phyloP scores from a whole-genome alignment of 2,888 invertebrate species.

The Caenorhabditis sp. region DNA sequence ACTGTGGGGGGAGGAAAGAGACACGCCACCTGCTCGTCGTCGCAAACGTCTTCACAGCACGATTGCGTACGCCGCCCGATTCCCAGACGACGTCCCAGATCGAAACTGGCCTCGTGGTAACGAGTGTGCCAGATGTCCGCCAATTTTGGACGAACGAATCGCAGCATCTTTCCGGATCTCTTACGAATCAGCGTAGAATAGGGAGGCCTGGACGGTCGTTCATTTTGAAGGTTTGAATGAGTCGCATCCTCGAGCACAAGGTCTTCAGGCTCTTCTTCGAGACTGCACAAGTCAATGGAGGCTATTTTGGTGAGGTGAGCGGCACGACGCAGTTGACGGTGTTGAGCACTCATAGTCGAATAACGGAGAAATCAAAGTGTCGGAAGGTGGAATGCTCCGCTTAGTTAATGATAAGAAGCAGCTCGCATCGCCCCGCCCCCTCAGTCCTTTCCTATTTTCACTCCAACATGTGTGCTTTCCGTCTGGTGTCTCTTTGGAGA shows the following conservation, averaged over 20 bases:
- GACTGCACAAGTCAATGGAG: conserved; percentile 53
- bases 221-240: conserved; percentile 6
- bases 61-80: conserved; percentile 47
- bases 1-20: not conserved
- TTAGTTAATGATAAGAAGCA: conserved; percentile 12
- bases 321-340: conserved; percentile 38
- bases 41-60: conserved; percentile 44
- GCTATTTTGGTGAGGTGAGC: conserved; percentile 45
- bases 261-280: conserved; percentile 42
- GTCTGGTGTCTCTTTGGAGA: conserved; percentile 9
- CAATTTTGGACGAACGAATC: conserved; percentile 47
- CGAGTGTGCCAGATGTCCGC: conserved; percentile 54
- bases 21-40: conserved; percentile 34
- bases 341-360: conserved; percentile 42
- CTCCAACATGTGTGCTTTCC: conserved; percentile 5
- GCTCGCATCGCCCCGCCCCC: conserved; percentile 4
- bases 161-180: conserved; percentile 12
- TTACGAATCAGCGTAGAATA: conserved; percentile 50
- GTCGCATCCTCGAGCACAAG: conserved; percentile 22
- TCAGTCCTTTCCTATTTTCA: conserved; percentile 8
- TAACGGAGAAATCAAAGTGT: conserved; percentile 7
- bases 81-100: conserved; percentile 52
- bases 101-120: conserved; percentile 59
- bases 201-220: conserved; percentile 20
- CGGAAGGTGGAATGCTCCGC: conserved; percentile 18